Evolutionary conservation across 2,797 vertebrate genomes (phyloP).

Genomic region (Diglossa cyanea): DNA sequence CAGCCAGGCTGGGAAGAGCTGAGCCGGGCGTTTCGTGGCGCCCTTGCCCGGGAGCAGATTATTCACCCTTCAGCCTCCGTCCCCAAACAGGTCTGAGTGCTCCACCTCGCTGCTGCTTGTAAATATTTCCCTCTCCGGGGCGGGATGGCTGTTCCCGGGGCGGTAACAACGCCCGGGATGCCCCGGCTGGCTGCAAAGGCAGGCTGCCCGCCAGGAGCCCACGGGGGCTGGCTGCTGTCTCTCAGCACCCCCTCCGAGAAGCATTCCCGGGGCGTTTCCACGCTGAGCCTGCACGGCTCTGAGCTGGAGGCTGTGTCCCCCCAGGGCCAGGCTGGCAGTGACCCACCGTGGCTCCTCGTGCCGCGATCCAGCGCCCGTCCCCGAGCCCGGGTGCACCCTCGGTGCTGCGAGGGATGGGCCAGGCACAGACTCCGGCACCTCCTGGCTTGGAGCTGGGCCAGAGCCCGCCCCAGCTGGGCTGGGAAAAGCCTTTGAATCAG

Average conservation of each 20-base stretch:
- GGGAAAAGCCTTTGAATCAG: slow-evolving; percentile 71
- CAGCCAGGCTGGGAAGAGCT: neutral
- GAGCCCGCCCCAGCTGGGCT: slow-evolving; percentile 39
- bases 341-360: neutral
- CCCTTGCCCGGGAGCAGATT: neutral
- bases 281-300: accelerated
- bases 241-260: neutral
- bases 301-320: neutral
- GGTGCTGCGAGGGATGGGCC: neutral
- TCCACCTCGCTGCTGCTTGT: slow-evolving; percentile 18
- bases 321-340: neutral
- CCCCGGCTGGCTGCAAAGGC: neutral
- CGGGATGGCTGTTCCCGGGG: neutral
- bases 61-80: neutral
- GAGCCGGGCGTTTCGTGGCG: neutral
- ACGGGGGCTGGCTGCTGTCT: neutral
- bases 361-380: accelerated
- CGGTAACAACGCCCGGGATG: neutral
- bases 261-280: neutral
- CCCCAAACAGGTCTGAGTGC: slow-evolving; percentile 54
- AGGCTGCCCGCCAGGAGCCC: neutral
- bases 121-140: neutral
- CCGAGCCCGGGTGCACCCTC: neutral
- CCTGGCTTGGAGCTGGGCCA: neutral
- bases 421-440: neutral